A percentile compares a stretch with the other conserved stretches of the same genome.
Conservation (phyloP, 2,797 vertebrate species). For the Protonibea diacanthus region DNA sequence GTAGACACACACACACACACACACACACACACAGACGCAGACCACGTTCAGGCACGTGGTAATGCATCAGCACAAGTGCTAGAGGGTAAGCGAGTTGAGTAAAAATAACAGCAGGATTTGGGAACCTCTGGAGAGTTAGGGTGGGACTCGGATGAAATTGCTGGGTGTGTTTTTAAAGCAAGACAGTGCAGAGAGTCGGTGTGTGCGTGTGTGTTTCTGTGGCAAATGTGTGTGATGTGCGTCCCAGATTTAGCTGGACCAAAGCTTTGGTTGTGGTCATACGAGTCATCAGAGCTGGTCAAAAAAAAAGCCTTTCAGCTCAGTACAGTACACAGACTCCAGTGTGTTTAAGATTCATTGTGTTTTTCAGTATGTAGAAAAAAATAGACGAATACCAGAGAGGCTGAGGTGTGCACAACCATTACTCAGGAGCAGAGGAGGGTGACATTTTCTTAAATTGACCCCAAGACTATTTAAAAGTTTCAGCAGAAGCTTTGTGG, state of each 20-base stretch:
- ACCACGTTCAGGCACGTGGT: constrained; percentile 37
- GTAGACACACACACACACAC: no score
- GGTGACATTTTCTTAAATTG: constrained; percentile 63
- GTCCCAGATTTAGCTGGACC: constrained; percentile 79
- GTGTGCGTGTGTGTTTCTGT: constrained; percentile 54
- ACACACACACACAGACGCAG: constrained; percentile 21
- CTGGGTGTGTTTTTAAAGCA: constrained; percentile 79
- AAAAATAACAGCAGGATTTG: constrained; percentile 84
- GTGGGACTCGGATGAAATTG: constrained; percentile 84
- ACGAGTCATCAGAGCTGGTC: constrained; percentile 57
- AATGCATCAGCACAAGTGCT: constrained; percentile 58
- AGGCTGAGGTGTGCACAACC: constrained; percentile 30
- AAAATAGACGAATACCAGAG: constrained; percentile 27
- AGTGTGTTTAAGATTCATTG: constrained; percentile 57
- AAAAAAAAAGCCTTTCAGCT: constrained; percentile 58
- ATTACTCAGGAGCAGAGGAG: constrained; percentile 56
- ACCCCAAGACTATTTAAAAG: constrained; percentile 42
- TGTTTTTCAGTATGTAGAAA: constrained; percentile 47
- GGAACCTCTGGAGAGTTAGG: constrained; percentile 79
- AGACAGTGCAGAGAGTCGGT: constrained; percentile 46
- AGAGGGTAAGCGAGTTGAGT: constrained; percentile 58
- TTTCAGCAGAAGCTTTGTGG: constrained; percentile 37
- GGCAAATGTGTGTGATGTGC: constrained; percentile 58
- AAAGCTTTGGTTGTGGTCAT: constrained; percentile 75
- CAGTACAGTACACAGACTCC: constrained; percentile 27